Percentiles rank a stretch among this genome's conserved stretches.
These are phyloP conservation scores for Standfussiana lucernea DNA, from an alignment of 2,888 invertebrate species.

Conservation along the genomic window DNA sequence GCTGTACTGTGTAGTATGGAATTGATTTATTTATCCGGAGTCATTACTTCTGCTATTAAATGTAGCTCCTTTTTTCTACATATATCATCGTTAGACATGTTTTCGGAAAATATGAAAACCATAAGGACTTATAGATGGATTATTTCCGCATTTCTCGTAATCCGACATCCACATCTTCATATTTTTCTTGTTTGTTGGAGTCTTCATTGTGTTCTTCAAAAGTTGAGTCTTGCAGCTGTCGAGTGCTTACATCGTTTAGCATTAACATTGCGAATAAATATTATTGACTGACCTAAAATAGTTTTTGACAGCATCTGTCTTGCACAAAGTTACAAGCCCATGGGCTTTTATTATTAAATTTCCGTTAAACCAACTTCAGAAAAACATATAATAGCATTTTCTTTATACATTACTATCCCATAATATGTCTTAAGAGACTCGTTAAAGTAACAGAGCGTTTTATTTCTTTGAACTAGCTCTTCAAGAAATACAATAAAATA, in stretches of 20 bases:
- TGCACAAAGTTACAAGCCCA: not conserved
- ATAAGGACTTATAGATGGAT: not conserved
- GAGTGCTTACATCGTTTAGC: not conserved
- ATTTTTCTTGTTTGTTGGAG: not conserved
- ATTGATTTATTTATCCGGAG: slow-evolving; percentile 69
- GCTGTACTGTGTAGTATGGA: slow-evolving; percentile 60
- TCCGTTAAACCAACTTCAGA: slow-evolving; percentile 30
- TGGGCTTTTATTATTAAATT: slow-evolving; percentile 29
- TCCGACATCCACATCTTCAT: not conserved
- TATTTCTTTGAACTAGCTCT: slow-evolving; percentile 52
- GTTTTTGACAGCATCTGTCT: not conserved
- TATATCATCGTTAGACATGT: not conserved
- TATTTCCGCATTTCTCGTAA: not conserved
- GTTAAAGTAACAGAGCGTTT: slow-evolving; percentile 57
- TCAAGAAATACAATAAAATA: slow-evolving; percentile 50
- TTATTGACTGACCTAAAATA: not conserved
- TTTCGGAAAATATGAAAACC: not conserved
- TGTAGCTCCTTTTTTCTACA: not conserved
- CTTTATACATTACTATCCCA: slow-evolving; percentile 36
- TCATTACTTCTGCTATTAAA: slow-evolving; percentile 60
- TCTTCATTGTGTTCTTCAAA: slow-evolving; percentile 5
- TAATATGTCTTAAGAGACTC: slow-evolving; percentile 58
- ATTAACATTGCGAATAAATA: not conserved
- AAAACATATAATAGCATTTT: slow-evolving; percentile 34
- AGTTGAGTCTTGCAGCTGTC: not conserved